A percentile compares a stretch with the other conserved stretches of the same genome.
These are phyloP conservation scores for Drosophila monieri DNA, from an alignment of 2,888 invertebrate species.

Conservation along the genomic window DNA sequence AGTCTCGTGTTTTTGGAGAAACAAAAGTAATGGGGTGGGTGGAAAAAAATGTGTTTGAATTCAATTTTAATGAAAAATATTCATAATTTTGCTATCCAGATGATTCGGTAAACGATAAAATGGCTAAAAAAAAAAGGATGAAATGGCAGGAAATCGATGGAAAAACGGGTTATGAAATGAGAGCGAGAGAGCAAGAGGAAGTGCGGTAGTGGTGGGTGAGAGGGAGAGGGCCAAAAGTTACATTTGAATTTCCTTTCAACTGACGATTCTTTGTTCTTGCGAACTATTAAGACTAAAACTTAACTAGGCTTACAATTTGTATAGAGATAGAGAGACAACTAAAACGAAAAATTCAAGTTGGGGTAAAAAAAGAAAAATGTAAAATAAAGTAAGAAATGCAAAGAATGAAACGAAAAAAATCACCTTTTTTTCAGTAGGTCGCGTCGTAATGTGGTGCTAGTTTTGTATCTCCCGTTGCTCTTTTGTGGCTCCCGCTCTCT, in stretches of 20 bases:
- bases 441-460: conserved; percentile 58
- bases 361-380: conserved; percentile 22
- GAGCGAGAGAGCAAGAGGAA: conserved; percentile 38
- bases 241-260: conserved; percentile 22
- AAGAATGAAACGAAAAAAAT: conserved; percentile 60
- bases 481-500: conserved; percentile 16
- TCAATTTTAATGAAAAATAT: conserved; percentile 6
- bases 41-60: neutral
- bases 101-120: neutral
- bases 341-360: conserved; percentile 26
- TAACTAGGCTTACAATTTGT: conserved; percentile 33
- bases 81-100: conserved; percentile 2
- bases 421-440: conserved; percentile 76
- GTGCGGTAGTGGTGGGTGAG: neutral
- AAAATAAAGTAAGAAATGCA: conserved; percentile 50
- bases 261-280: neutral
- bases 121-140: conserved; percentile 10
- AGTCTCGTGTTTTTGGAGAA: conserved; percentile 22
- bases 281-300: conserved; percentile 24
- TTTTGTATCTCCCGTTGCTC: conserved; percentile 9
- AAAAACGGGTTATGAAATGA: conserved; percentile 33
- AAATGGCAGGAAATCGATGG: conserved; percentile 14
- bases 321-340: conserved; percentile 23
- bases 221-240: conserved; percentile 14
- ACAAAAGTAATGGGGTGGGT: neutral